These are phyloP conservation scores for Labroides dimidiatus DNA, from an alignment of 2,797 vertebrate species.

Conservation along the genomic window DNA sequence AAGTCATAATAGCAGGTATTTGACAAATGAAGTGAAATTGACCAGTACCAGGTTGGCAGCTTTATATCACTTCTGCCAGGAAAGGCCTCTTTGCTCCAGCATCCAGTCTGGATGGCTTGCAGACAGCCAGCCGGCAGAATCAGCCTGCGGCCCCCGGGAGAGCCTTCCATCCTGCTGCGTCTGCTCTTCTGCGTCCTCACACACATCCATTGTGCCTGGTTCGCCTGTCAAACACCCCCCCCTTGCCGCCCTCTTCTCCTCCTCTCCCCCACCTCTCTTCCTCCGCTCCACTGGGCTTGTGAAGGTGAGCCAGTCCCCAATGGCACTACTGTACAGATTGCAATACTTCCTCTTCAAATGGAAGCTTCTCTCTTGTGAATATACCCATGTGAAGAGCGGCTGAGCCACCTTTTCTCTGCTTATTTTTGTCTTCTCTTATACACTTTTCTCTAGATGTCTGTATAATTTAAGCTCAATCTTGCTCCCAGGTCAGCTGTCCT, in stretches of 20 bases:
- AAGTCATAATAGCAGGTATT: constrained; percentile 58
- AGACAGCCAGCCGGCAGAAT: constrained; percentile 70
- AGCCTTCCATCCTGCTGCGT: constrained; percentile 74
- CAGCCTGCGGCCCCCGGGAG: constrained; percentile 69
- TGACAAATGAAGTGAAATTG: constrained; percentile 55
- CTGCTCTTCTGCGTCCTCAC: constrained; percentile 73
- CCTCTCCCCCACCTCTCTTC: constrained; percentile 44
- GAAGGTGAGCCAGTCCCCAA: constrained; percentile 81
- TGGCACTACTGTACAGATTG: constrained; percentile 78
- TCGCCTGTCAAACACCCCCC: constrained; percentile 62
- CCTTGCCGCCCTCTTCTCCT: constrained; percentile 2
- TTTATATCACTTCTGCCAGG: constrained; percentile 55
- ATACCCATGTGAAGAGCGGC: constrained; percentile 35
- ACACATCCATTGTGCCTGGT: constrained; percentile 75
- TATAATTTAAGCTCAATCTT: constrained; percentile 42
- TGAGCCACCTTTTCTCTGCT: constrained; percentile 37
- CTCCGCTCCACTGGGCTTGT: constrained; percentile 73
- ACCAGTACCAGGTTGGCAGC: constrained; percentile 32
- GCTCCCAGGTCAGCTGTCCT: constrained; percentile 45
- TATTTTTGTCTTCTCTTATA: constrained; percentile 25
- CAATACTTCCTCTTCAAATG: constrained; percentile 69
- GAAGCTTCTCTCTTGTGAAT: constrained; percentile 61
- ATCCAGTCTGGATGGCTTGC: constrained; percentile 50
- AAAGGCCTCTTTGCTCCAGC: constrained; percentile 41
- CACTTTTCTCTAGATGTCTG: constrained; percentile 29